These are phyloP conservation scores for Argynnis bischoffii DNA, from an alignment of 2,888 invertebrate species.

Conservation along the genomic window DNA sequence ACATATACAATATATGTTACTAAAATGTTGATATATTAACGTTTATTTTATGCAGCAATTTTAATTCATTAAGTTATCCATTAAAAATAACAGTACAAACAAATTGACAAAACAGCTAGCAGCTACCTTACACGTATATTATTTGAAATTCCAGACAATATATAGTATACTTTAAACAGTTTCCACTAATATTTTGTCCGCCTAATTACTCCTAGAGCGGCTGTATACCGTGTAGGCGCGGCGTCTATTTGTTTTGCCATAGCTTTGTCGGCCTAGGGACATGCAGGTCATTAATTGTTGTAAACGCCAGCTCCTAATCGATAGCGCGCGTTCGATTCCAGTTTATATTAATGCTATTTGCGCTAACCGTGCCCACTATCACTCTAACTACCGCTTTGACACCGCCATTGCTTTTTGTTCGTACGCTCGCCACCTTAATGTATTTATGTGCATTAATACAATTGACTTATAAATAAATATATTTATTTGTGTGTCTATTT, in stretches of 20 bases:
- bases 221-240: conserved; percentile 71
- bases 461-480: not conserved
- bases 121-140: not conserved
- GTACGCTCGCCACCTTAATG: conserved; percentile 28
- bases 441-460: conserved; percentile 18
- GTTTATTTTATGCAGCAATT: no score
- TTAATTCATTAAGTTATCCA: no score
- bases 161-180: conserved; percentile 9
- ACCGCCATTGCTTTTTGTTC: conserved; percentile 40
- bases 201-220: conserved; percentile 51
- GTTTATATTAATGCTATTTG: conserved; percentile 83
- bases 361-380: conserved; percentile 57
- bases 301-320: conserved; percentile 80
- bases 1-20: no score
- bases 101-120: no score
- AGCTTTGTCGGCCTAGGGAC: conserved; percentile 80
- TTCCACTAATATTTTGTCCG: conserved; percentile 21
- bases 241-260: conserved; percentile 82
- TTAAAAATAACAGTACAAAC: no score
- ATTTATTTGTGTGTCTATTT: no score
- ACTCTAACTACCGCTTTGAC: conserved; percentile 44
- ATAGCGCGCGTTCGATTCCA: conserved; percentile 80
- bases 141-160: not conserved
- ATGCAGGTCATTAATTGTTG: conserved; percentile 83
- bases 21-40: no score